A percentile compares a stretch with the other conserved stretches of the same genome.
Conservation (phyloP, 2,888 invertebrate genomes). For the Agonopterix arenella region DNA sequence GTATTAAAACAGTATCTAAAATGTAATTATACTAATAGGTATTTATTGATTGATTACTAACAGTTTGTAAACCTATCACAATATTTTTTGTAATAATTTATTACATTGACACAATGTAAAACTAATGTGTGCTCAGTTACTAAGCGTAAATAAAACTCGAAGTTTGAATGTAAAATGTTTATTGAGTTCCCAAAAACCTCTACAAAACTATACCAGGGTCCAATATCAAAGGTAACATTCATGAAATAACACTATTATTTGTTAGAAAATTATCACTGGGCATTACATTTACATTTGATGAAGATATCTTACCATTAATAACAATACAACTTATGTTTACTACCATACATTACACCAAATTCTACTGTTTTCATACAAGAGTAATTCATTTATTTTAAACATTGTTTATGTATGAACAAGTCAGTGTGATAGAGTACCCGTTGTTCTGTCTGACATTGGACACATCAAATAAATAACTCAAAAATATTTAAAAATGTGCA, state of each 20-base stretch:
- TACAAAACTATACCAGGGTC: slow-evolving; percentile 72
- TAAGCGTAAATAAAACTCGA: slow-evolving; percentile 24
- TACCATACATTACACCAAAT: background rate
- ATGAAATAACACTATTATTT: slow-evolving; percentile 31
- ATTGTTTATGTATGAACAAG: background rate
- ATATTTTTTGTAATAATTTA: background rate
- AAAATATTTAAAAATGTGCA: no score
- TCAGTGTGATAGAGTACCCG: background rate
- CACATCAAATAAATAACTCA: no score
- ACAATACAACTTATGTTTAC: slow-evolving; percentile 2
- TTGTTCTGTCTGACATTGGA: no score
- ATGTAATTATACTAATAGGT: slow-evolving; percentile 81
- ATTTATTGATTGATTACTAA: slow-evolving; percentile 1
- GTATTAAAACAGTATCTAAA: slow-evolving; percentile 92
- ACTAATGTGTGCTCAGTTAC: slow-evolving; percentile 9
- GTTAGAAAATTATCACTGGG: slow-evolving; percentile 34
- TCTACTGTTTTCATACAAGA: background rate
- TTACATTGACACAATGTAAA: slow-evolving; percentile 3
- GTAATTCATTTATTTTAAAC: no score
- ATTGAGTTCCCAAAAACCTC: slow-evolving; percentile 69
- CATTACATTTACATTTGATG: slow-evolving; percentile 10
- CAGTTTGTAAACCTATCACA: background rate
- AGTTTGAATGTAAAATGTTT: slow-evolving; percentile 44
- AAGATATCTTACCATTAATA: slow-evolving; percentile 22
- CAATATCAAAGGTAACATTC: slow-evolving; percentile 44